Percentiles rank a stretch among this genome's conserved stretches.
Conservation (phyloP, 53 echinoderm and acorn worm genomes). For the Actinopyga echinites region DNA sequence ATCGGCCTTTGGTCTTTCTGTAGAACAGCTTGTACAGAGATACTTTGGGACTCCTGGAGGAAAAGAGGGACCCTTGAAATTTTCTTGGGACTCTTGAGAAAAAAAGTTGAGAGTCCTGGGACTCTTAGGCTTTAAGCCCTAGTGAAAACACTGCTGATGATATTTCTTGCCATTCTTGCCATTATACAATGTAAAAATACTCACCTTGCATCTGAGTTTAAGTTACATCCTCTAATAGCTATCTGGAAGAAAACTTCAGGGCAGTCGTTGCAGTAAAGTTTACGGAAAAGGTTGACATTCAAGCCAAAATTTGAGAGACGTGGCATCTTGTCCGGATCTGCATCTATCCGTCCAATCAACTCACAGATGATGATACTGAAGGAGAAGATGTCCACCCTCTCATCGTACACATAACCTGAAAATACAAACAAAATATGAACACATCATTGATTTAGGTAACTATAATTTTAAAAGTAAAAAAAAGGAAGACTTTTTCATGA, state of each 20-base stretch:
- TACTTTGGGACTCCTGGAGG: no score
- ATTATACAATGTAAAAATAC: background rate
- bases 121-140: no score
- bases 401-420: conserved; percentile 86
- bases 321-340: conserved; percentile 84
- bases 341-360: conserved; percentile 89
- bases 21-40: no score
- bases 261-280: conserved; percentile 67
- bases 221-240: conserved; percentile 62
- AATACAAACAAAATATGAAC: background rate
- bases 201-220: conserved; percentile 89
- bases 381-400: conserved; percentile 92
- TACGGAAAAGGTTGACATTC: conserved; percentile 76
- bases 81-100: no score
- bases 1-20: no score
- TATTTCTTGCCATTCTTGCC: no score
- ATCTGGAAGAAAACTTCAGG: conserved; percentile 78
- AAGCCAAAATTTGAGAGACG: conserved; percentile 83
- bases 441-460: no score
- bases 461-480: no score
- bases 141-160: no score
- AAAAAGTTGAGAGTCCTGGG: no score
- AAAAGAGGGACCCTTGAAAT: no score
- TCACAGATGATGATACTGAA: conserved; percentile 94
- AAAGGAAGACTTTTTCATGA: no score